Evolutionary conservation across 2,797 vertebrate species (phyloP), one percentile per base, ranked within the genome.

Genomic region (Acanthis flammea): DNA sequence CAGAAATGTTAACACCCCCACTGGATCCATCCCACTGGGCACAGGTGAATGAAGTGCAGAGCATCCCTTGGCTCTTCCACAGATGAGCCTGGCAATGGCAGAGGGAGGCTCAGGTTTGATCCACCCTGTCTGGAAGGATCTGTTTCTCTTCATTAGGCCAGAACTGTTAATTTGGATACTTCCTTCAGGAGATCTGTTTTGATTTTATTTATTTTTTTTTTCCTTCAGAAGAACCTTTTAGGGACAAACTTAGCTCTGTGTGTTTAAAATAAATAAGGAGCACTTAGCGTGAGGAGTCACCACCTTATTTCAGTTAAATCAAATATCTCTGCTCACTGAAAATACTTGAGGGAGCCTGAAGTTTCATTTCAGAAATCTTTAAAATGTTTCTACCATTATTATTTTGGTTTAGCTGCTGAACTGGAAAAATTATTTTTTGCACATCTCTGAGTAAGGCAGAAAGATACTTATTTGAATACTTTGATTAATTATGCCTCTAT

Each of bases 381-480:
- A 86, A 96, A 89, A 30, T 30, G 70, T 70, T 86, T 86, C 75
- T 45, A 82, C 19, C 37, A 61, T 63, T 82, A 79, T 91, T 92
- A 76, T 87, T 95, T 93, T 87, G 41, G 12, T 91, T 89, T 67
- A 79, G 53, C 75, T 61, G 76, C 41, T 53, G 75, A 91, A 87
- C 78, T 55, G 87, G 73, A 82, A 92, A 94, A 88, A 62, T 19
- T 0, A 71, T 79, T 95, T 93, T 95, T 96, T 92, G 28, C 61
- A 87, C 62, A 79, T 55, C 48, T 85, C 74, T 93, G 86, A 94
- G 91, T 79, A 91, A 88, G 68, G 68, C 72, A 92, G 70, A 80
- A 88, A 53, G 71, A 89, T 90, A 89, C 37, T 94, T 94, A 87
- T 74, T 83, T 87, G 88, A 94, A 31, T 35, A 53, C 60, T 91